phyloP scores from a whole-genome alignment of 1,140 invertebrate genomes.

The Potamilus streckersoni region DNA sequence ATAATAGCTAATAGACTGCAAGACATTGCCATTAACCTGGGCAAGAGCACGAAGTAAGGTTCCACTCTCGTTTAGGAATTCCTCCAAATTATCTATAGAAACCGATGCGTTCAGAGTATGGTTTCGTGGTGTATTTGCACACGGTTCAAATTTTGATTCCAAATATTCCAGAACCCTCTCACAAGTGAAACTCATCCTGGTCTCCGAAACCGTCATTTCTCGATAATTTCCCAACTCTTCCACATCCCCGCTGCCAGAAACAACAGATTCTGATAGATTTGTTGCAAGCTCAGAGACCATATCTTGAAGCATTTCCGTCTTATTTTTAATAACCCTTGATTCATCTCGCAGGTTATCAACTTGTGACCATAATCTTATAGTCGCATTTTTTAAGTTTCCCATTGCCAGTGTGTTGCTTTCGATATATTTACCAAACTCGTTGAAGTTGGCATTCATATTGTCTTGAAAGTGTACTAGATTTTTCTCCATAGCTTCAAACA shows the following conservation, averaged over 20 bases:
- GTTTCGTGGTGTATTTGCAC: neutral
- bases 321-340: too few species aligned
- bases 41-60: conserved; percentile 31
- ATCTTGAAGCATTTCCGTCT: too few species aligned
- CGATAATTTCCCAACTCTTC: neutral
- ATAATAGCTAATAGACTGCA: conserved; percentile 38
- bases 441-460: conserved; percentile 5
- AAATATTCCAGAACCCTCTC: conserved; percentile 15
- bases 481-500: conserved; percentile 31
- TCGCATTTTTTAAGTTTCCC: too few species aligned
- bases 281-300: too few species aligned
- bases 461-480: conserved; percentile 19
- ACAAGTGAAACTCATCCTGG: conserved; percentile 6
- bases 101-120: neutral
- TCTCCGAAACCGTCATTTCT: conserved; percentile 6
- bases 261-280: too few species aligned
- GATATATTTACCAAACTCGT: neutral
- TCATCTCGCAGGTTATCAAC: too few species aligned
- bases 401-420: too few species aligned
- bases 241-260: neutral
- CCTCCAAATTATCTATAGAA: neutral
- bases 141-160: conserved; percentile 26
- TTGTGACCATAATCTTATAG: too few species aligned
- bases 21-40: conserved; percentile 36
- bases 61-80: conserved; percentile 24